phyloP scores from a whole-genome alignment of 1,140 invertebrate species.

The Anastrepha ludens region DNA sequence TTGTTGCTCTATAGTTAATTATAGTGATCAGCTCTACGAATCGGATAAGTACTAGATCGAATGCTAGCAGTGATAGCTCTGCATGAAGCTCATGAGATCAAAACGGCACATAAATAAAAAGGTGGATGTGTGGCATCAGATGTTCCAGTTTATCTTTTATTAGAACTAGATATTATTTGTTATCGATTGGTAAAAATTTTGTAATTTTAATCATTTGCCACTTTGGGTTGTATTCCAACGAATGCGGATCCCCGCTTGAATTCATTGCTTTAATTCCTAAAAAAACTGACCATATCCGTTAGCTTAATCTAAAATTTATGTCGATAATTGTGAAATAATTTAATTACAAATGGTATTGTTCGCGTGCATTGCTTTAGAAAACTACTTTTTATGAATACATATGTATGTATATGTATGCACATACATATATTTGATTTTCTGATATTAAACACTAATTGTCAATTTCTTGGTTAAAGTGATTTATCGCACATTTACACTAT shows the following conservation, averaged over 20 bases:
- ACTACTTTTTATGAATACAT: neutral
- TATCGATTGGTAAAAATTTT: too few species aligned
- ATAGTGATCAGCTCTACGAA: too few species aligned
- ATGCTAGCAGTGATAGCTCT: too few species aligned
- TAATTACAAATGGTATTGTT: constrained; percentile 23
- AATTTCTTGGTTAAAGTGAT: neutral
- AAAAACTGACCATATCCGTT: neutral
- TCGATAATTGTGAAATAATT: constrained; percentile 26
- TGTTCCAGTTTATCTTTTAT: too few species aligned
- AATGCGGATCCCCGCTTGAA: neutral
- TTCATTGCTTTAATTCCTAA: neutral
- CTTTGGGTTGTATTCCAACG: neutral
- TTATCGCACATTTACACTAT: constrained; percentile 7
- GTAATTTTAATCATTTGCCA: too few species aligned
- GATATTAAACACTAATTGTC: neutral
- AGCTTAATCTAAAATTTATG: constrained; percentile 7
- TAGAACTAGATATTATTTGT: too few species aligned
- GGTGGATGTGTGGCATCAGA: too few species aligned
- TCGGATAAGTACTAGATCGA: too few species aligned
- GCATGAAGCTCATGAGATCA: too few species aligned
- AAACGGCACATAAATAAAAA: too few species aligned
- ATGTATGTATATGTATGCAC: neutral
- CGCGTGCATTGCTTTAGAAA: constrained; percentile 25
- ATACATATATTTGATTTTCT: neutral
- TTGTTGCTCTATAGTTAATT: too few species aligned